phyloP scores from a whole-genome alignment of 2,888 invertebrate species.

The Schrankia costaestrigalis region DNA sequence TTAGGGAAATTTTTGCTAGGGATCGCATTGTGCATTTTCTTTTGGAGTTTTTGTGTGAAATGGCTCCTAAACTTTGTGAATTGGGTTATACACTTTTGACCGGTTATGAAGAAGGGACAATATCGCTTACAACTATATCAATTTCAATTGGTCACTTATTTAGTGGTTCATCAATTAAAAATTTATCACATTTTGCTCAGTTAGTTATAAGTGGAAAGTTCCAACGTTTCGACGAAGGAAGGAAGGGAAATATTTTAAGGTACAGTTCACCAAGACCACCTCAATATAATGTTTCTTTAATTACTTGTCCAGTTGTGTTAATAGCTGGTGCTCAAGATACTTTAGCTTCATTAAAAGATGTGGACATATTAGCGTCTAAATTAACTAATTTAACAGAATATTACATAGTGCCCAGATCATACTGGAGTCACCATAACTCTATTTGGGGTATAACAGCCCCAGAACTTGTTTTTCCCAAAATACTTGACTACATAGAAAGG shows the following conservation, averaged over 20 bases:
- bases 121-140: constrained; percentile 75
- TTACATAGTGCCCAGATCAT: constrained; percentile 77
- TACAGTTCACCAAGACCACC: constrained; percentile 59
- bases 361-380: constrained; percentile 69
- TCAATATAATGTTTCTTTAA: constrained; percentile 52
- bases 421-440: constrained; percentile 70
- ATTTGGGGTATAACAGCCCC: constrained; percentile 56
- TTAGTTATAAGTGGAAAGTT: constrained; percentile 55
- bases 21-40: constrained; percentile 64
- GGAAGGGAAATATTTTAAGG: constrained; percentile 45
- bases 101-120: constrained; percentile 77
- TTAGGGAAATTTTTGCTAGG: constrained; percentile 83
- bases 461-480: constrained; percentile 47
- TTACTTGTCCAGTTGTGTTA: constrained; percentile 60
- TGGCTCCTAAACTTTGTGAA: constrained; percentile 78
- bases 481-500: constrained; percentile 47
- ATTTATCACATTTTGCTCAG: constrained; percentile 77
- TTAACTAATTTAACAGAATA: constrained; percentile 81
- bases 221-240: constrained; percentile 62
- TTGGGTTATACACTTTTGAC: constrained; percentile 74
- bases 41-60: constrained; percentile 53
- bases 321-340: constrained; percentile 79
- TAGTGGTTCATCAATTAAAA: constrained; percentile 75
- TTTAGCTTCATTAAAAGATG: constrained; percentile 81
- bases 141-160: constrained; percentile 76